Base-by-base conservation (phyloP, 2,888 invertebrate species). In the Drosophila anomalata region DNA sequence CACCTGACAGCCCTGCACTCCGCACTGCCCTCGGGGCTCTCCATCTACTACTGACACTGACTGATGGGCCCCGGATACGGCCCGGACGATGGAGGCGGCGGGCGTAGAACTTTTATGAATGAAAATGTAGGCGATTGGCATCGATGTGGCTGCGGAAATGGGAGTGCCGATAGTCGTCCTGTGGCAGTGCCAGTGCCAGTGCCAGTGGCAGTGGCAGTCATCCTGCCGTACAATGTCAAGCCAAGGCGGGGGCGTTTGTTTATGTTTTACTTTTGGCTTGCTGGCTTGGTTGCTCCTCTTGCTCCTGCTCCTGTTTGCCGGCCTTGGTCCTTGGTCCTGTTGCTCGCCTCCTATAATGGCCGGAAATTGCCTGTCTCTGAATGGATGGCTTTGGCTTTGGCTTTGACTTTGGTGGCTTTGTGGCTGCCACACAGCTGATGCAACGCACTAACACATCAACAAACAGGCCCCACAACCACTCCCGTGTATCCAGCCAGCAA, bases 181-280 rank as follows among this genome's bases (percentile, higher is more conserved):
- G 41, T 17, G 17, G 41, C 36, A 5, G 36, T n/a, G 3, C n/a
- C 36, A 4, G 33, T n/a, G 9, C 9, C 36, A 1, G 17, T 17
- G 9, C 9, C 36, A 1, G 12, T 36, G 47, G 47, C 50, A 59
- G 78, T 36, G 26, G 8, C 2, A 29, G 29, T 29, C 29, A 9
- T 29, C 29, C 29, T 29, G 29, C 29, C 29, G 29, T 2, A 29
- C 29, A 29, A 29, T 29, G 29, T 29, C 12, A 12, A 17, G 53
- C n/a, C 63, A 68, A 68, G 46, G 46, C 69, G 71, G 73, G 73
- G 83, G 83, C 85, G 88, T 87, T 80, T 88, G 87, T 88, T 88
- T 87, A 88, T 80, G 60, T 82, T 73, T 65, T 63, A 53, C n/a
- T 46, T 46, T 33, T 14, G 39, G 33, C 12, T 29, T 5, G 5